Conservation (phyloP, 2,113 vertebrate genomes). For the Datnioides undecimradiatus region DNA sequence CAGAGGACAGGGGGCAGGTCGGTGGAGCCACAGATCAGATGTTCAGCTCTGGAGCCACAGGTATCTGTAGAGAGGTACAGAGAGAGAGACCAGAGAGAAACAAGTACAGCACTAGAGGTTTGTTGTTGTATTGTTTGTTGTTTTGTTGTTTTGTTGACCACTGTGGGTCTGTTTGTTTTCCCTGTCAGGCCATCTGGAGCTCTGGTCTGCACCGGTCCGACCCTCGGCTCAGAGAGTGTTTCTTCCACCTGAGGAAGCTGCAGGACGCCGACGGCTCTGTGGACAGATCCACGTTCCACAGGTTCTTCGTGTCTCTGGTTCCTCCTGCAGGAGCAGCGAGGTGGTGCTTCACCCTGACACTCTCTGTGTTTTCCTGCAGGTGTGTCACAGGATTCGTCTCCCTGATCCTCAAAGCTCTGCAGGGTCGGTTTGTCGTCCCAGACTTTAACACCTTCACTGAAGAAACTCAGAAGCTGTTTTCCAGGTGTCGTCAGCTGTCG, state of each 20-base stretch:
- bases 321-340: too few relatives aligned
- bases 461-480: constrained; percentile 81
- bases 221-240: constrained; percentile 79
- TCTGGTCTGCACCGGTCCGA: constrained; percentile 76
- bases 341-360: too few relatives aligned
- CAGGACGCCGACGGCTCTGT: constrained; percentile 75
- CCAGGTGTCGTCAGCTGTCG: constrained; percentile 78
- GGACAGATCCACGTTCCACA: constrained; percentile 77
- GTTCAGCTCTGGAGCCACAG: too few relatives aligned
- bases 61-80: too few relatives aligned
- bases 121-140: too few relatives aligned
- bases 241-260: constrained; percentile 77
- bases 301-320: constrained; percentile 38
- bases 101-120: too few relatives aligned
- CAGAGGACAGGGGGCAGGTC: too few relatives aligned
- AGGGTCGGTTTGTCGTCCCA: constrained; percentile 81
- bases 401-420: constrained; percentile 80
- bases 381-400: constrained; percentile 79
- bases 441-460: constrained; percentile 80
- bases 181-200: constrained; percentile 74
- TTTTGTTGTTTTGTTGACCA: not conserved
- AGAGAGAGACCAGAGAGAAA: too few relatives aligned
- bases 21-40: too few relatives aligned
- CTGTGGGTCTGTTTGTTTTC: not conserved
- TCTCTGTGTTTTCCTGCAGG: constrained; percentile 40